Evolutionary conservation across 2,797 vertebrate species (phyloP), one percentile per base, ranked within the genome.

Genomic region (Okamejei kenojei): DNA sequence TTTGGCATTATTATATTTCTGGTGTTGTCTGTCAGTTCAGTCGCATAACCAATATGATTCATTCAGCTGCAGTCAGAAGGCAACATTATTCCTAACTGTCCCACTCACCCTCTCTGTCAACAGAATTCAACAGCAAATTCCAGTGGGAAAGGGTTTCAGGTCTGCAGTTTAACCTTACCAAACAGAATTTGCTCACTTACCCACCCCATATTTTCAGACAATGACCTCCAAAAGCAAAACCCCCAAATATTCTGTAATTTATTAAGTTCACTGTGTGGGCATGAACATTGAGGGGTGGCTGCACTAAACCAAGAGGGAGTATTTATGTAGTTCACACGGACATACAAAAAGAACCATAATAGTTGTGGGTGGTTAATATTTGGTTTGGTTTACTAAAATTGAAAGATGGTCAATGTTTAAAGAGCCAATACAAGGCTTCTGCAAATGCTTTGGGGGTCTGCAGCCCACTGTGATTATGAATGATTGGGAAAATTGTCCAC

Each of bases 1-100:
- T 88, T 88, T 88, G 61, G 35, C 84, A 21, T 88, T 88, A 63
- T 88, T 88, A 68, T 21, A 68, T 35, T 35, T 88, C 7, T 65
- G 65, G 32, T 65, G 84, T 29, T 88, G 1, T 32, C 29, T 35
- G 61, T 88, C n/a, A 21, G 61, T 19, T 88, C 8, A 3, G 61
- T 10, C 15, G 29, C 29, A 86, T 63, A 63, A 61, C n/a, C 21
- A 63, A 88, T 35, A 7, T 68, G 35, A 88, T 21, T 88, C 17
- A 35, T 21, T 35, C n/a, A 68, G 7, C 84, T 21, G 7, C 17
- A 21, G n/a, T 88, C 63, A 32, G 82, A 65, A 63, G 58, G n/a
- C 58, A 86, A 7, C 23, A 10, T 68, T 68, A 32, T 35, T 68
- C n/a, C n/a, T 35, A 32, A n/a, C 77, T 35, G 17, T 38, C 32